A percentile compares a stretch with the other conserved stretches of the same genome.
Evolutionary conservation across 2,113 vertebrate genomes (phyloP).

Genomic region (Menidia beryllina): DNA sequence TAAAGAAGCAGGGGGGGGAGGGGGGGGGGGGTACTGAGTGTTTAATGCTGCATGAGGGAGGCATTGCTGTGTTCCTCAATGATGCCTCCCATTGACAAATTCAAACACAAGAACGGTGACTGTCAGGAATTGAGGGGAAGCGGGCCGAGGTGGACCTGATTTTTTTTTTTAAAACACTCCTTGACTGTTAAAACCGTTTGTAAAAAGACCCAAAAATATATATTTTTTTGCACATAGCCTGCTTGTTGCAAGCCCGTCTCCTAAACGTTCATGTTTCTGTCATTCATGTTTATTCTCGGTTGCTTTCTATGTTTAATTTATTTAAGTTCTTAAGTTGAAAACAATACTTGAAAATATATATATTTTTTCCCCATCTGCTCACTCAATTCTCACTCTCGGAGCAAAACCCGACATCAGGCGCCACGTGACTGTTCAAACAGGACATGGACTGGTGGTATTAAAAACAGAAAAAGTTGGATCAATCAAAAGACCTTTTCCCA

Average conservation of each 20-base stretch:
- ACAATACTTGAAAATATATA: constrained; percentile 22
- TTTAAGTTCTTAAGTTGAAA: constrained; percentile 2
- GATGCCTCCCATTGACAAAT: not conserved
- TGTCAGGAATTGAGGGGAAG: not conserved
- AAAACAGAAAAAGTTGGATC: not conserved
- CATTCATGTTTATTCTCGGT: not conserved
- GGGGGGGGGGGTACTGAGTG: constrained; percentile 40
- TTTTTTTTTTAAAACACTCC: constrained; percentile 1
- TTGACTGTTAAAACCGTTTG: constrained; percentile 11
- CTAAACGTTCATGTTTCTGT: no score
- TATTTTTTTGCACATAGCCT: constrained; percentile 30
- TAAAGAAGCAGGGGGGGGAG: not conserved
- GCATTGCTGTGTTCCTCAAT: constrained; percentile 21
- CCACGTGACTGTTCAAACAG: no score
- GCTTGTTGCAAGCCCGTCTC: no score
- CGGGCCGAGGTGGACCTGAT: not conserved
- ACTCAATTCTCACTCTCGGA: not conserved
- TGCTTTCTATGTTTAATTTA: not conserved
- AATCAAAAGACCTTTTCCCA: not conserved
- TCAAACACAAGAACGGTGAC: no score
- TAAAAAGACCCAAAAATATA: constrained; percentile 23
- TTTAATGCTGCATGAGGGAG: constrained; percentile 71
- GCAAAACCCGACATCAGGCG: no score
- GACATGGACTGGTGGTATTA: no score
- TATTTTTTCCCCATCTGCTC: not conserved